These are phyloP conservation scores for Lepisosteus oculatus DNA, from an alignment of 2,113 vertebrate genomes.

Conservation along the genomic window DNA sequence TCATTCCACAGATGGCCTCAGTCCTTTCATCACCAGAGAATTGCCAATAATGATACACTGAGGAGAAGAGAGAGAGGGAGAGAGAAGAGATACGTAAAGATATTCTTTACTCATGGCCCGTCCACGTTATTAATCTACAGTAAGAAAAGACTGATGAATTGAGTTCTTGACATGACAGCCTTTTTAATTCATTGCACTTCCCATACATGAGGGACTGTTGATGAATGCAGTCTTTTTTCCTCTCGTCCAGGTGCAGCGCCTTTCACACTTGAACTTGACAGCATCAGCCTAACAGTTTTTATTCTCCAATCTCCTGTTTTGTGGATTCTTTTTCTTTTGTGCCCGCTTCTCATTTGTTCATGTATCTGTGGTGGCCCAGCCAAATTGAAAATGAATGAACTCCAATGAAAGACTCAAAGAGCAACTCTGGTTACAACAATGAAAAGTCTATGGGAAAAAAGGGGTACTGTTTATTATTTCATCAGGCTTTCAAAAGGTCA, in stretches of 20 bases:
- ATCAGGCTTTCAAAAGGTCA: slow-evolving; percentile 41
- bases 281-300: slow-evolving; percentile 56
- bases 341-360: slow-evolving; percentile 54
- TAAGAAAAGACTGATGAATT: slow-evolving; percentile 66
- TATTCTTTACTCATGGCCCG: slow-evolving; percentile 62
- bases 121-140: slow-evolving; percentile 66
- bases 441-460: slow-evolving; percentile 29
- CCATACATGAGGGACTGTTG: slow-evolving; percentile 52
- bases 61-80: slow-evolving; percentile 15
- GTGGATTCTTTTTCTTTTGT: slow-evolving; percentile 55
- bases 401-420: slow-evolving; percentile 39
- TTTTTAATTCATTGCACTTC: slow-evolving; percentile 59
- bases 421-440: slow-evolving; percentile 45
- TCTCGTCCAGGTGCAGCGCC: slow-evolving; percentile 67
- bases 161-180: slow-evolving; percentile 51
- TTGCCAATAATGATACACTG: slow-evolving; percentile 44
- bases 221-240: slow-evolving; percentile 70
- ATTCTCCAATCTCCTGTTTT: slow-evolving; percentile 51
- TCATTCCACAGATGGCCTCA: slow-evolving; percentile 71
- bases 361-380: slow-evolving; percentile 44
- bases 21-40: slow-evolving; percentile 49
- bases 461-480: slow-evolving; percentile 26
- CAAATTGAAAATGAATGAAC: slow-evolving; percentile 57
- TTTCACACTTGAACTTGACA: slow-evolving; percentile 66
- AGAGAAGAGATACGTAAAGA: slow-evolving; percentile 56